Evolutionary conservation across 1,140 invertebrate genomes (phyloP).

Genomic region (Delia radicum): DNA sequence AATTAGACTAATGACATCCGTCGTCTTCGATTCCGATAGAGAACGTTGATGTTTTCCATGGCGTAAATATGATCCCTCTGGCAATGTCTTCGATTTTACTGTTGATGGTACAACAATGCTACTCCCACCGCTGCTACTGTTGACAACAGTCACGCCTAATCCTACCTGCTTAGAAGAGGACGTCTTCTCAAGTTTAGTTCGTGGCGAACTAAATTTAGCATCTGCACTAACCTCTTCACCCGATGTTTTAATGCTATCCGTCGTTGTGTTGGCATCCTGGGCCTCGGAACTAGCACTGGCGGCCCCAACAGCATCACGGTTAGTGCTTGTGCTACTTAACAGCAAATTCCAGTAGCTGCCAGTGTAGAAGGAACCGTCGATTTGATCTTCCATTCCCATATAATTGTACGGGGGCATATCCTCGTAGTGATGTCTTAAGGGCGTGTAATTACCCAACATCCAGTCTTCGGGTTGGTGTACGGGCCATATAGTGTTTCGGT

Average conservation of each 20-base stretch:
- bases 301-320: slow-evolving; percentile 25
- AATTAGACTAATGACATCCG: slow-evolving; percentile 51
- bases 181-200: slow-evolving; percentile 10
- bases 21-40: slow-evolving; percentile 67
- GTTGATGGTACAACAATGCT: slow-evolving; percentile 4
- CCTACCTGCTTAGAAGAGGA: not conserved
- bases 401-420: slow-evolving; percentile 49
- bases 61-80: slow-evolving; percentile 42
- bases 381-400: slow-evolving; percentile 46
- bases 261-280: slow-evolving; percentile 40
- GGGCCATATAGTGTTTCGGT: slow-evolving; percentile 81
- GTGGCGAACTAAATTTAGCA: slow-evolving; percentile 8
- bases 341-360: slow-evolving; percentile 47
- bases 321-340: slow-evolving; percentile 27
- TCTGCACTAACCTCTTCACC: slow-evolving; percentile 33
- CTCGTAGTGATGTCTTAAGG: slow-evolving; percentile 51
- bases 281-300: slow-evolving; percentile 31
- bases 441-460: slow-evolving; percentile 54
- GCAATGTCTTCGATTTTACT: slow-evolving; percentile 47
- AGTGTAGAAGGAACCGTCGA: slow-evolving; percentile 44
- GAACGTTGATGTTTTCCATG: slow-evolving; percentile 60
- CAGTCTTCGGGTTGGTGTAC: slow-evolving; percentile 70
- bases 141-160: not conserved
- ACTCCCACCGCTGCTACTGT: not conserved
- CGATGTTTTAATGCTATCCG: slow-evolving; percentile 35